Evolutionary conservation across 2,113 vertebrate species (phyloP).

Genomic region (Dromaius novaehollandiae): DNA sequence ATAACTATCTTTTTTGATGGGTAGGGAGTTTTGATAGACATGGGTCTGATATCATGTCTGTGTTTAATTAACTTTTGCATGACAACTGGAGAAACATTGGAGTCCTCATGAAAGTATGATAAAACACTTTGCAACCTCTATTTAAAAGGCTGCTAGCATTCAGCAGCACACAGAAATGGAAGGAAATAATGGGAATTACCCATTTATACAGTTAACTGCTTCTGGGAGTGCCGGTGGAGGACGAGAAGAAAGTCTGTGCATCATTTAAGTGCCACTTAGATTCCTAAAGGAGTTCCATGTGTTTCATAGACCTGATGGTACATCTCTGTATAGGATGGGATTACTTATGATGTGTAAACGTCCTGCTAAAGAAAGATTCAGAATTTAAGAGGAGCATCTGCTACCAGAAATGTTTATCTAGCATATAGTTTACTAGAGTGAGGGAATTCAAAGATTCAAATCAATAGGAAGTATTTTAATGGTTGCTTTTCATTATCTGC

Average conservation of each 20-base stretch:
- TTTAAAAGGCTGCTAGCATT: background rate
- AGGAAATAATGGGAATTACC: background rate
- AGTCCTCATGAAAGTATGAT: background rate
- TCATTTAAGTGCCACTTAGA: background rate
- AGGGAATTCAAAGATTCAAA: background rate
- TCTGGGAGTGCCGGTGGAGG: background rate
- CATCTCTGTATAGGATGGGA: background rate
- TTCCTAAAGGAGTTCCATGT: background rate
- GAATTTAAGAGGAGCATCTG: background rate
- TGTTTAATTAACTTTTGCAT: background rate
- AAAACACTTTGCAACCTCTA: background rate
- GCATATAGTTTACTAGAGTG: background rate
- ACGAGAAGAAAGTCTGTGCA: background rate
- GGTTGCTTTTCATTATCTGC: constrained; percentile 38
- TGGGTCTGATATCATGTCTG: background rate
- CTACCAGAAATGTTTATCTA: background rate
- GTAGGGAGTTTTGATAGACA: background rate
- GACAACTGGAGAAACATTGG: background rate
- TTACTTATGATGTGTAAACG: background rate
- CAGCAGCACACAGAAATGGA: background rate
- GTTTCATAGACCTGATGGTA: background rate
- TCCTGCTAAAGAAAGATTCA: background rate
- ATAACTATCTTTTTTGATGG: background rate
- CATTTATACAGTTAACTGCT: background rate
- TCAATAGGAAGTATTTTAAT: constrained; percentile 6